These are phyloP conservation scores for Corvus hawaiiensis DNA, from an alignment of 2,113 vertebrate species.

Conservation along the genomic window DNA sequence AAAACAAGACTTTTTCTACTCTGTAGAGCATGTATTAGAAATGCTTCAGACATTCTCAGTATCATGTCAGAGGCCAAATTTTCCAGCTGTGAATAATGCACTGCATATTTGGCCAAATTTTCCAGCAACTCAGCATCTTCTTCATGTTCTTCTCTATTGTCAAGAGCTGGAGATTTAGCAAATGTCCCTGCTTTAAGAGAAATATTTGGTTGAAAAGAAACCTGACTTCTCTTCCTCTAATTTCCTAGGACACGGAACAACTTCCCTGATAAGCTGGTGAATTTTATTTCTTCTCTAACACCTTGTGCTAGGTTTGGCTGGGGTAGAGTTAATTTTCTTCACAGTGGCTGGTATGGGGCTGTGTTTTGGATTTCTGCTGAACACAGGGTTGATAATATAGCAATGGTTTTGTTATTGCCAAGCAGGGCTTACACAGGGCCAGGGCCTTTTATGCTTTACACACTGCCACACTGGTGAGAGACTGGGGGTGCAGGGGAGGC, in stretches of 20 bases:
- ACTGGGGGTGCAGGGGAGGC: rapidly evolving
- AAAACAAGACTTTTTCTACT: neutral
- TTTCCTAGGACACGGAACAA: neutral
- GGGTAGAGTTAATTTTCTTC: neutral
- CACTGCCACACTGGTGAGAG: neutral
- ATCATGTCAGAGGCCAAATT: neutral
- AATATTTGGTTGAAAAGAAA: neutral
- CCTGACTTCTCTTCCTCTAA: neutral
- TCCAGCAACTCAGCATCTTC: neutral
- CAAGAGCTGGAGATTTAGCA: neutral
- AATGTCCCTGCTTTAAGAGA: neutral
- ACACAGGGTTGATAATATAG: neutral
- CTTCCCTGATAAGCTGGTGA: neutral
- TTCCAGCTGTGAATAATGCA: neutral
- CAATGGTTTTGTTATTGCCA: neutral
- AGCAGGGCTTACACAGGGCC: neutral
- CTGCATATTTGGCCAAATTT: neutral
- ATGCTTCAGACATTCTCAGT: neutral
- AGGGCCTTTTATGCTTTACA: neutral
- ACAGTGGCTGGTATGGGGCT: neutral
- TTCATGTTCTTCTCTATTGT: neutral
- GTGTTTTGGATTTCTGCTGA: neutral
- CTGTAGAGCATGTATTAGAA: neutral
- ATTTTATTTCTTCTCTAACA: neutral
- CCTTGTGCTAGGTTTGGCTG: neutral